These are phyloP conservation scores for Micromussa lordhowensis DNA, from an alignment of 92 coral and sea anemone genomes.

Conservation along the genomic window DNA sequence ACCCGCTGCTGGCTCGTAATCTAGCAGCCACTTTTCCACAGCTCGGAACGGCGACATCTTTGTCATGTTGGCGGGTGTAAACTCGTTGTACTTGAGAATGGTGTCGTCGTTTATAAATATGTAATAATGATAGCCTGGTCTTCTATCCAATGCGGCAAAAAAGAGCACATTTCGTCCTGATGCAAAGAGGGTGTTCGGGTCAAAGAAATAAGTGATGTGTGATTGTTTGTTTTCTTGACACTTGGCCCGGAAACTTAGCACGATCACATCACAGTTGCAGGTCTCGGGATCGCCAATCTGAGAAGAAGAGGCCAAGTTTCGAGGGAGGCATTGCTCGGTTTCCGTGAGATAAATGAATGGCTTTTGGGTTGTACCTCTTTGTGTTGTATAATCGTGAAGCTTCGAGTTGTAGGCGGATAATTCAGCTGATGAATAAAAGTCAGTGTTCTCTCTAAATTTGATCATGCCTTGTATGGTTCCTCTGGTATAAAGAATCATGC, in stretches of 20 bases:
- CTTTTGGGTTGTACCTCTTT: neutral
- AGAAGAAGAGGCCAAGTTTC: conserved; percentile 1
- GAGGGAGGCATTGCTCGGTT: conserved; percentile 42
- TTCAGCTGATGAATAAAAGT: neutral
- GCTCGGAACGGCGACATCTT: conserved; percentile 35
- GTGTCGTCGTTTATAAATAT: conserved; percentile 52
- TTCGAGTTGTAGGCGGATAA: neutral
- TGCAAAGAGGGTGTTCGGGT: conserved; percentile 28
- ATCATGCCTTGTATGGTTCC: neutral
- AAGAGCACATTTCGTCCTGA: conserved; percentile 53
- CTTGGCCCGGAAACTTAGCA: conserved; percentile 31
- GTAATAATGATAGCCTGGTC: conserved; percentile 35
- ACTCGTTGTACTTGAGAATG: neutral
- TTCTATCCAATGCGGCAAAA: conserved; percentile 15
- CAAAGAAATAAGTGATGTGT: conserved; percentile 48
- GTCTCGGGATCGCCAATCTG: conserved; percentile 32
- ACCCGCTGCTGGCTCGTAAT: conserved; percentile 61
- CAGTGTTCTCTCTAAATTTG: neutral
- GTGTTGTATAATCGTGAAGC: neutral
- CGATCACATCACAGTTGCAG: conserved; percentile 57
- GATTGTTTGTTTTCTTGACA: neutral
- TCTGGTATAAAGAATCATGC: neutral
- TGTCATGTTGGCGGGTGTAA: conserved; percentile 23
- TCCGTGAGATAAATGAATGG: conserved; percentile 52
- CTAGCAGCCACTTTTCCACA: conserved; percentile 49